These are phyloP conservation scores for Echinarachnius parma DNA, from an alignment of 53 echinoderm and acorn worm genomes.

Conservation along the genomic window DNA sequence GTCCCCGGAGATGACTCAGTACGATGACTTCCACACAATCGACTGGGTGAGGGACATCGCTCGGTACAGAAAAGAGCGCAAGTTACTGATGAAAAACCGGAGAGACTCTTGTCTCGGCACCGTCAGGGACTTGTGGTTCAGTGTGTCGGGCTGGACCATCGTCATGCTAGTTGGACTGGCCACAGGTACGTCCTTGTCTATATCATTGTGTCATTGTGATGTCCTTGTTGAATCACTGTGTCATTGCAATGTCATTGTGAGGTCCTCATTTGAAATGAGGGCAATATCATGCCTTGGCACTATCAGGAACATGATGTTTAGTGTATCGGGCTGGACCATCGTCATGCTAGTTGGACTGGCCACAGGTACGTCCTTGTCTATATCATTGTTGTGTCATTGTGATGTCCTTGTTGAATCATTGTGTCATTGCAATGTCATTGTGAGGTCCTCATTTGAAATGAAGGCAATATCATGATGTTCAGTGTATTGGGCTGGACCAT, in stretches of 20 bases:
- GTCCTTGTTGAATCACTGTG: too few relatives aligned
- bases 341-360: conserved; percentile 88
- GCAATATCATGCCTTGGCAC: conserved; percentile 54
- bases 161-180: conserved; percentile 88
- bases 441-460: too few relatives aligned
- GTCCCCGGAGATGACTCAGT: conserved; percentile 55
- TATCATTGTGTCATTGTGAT: not conserved
- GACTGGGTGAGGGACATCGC: conserved; percentile 94
- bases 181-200: conserved; percentile 71
- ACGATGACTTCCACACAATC: conserved; percentile 99
- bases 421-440: too few relatives aligned
- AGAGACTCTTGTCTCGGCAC: conserved; percentile 55
- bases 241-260: too few relatives aligned
- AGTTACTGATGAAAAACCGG: conserved; percentile 58
- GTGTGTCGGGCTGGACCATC: conserved; percentile 84
- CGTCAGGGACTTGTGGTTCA: conserved; percentile 53
- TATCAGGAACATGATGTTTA: conserved; percentile 53
- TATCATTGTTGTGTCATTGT: too few relatives aligned
- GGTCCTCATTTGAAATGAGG: not conserved
- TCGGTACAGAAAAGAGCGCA: conserved; percentile 71
- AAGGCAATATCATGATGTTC: conserved; percentile 75
- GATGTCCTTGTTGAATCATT: too few relatives aligned
- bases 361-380: too few relatives aligned
- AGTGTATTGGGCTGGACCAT: conserved; percentile 85
- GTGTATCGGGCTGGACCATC: conserved; percentile 84